phyloP scores from a whole-genome alignment of 2,113 vertebrate genomes.

The Leptocoma aspasia region DNA sequence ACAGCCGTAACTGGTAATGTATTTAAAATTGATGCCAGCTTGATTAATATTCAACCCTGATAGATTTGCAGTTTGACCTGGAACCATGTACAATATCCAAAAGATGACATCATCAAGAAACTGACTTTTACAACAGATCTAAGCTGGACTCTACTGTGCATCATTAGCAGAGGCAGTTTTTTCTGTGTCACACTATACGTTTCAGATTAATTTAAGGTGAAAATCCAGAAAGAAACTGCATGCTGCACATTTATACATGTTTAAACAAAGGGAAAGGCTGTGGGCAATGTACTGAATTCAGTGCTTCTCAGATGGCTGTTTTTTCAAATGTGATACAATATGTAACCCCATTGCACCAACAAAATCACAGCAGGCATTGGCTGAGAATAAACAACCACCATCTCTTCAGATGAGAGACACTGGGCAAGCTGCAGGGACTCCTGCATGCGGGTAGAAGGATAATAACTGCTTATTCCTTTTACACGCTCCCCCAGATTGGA shows the following conservation, averaged over 20 bases:
- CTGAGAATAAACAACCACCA: not conserved
- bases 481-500: not conserved
- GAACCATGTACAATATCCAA: not conserved
- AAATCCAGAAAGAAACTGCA: not conserved
- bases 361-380: not conserved
- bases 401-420: not conserved
- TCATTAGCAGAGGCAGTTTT: not conserved
- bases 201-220: not conserved
- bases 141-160: not conserved
- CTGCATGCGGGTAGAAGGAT: not conserved
- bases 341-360: not conserved
- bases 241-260: not conserved
- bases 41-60: not conserved
- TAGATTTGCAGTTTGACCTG: not conserved
- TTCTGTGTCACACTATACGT: not conserved
- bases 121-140: not conserved
- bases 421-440: not conserved
- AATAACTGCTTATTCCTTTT: not conserved
- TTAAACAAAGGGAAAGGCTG: not conserved
- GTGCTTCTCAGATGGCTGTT: not conserved
- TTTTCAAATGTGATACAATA: not conserved
- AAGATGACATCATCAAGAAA: not conserved
- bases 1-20: not conserved
- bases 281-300: not conserved
- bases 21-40: not conserved